A percentile compares a stretch with the other conserved stretches of the same genome.
Evolutionary conservation across 2,113 vertebrate species (phyloP).

Genomic region (Passerina amoena): DNA sequence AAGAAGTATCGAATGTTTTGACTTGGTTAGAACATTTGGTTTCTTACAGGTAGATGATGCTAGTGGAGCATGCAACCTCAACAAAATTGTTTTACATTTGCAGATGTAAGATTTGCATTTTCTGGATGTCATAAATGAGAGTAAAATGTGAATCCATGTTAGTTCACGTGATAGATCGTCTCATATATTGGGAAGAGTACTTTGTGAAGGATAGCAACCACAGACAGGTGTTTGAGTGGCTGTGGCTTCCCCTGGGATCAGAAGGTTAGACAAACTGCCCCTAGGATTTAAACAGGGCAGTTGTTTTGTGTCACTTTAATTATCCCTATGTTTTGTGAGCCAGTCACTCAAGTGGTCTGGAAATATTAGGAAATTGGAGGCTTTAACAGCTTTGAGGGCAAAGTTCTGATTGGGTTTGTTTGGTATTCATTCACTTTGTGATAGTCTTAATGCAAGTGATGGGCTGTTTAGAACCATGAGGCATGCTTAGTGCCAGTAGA

Average conservation of each 20-base stretch:
- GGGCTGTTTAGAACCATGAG: slow-evolving; percentile 58
- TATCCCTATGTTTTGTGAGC: slow-evolving; percentile 73
- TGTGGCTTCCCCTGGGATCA: slow-evolving; percentile 74
- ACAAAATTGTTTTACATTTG: not conserved
- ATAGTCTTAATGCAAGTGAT: slow-evolving; percentile 64
- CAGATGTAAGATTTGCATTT: not conserved
- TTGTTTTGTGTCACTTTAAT: slow-evolving; percentile 78
- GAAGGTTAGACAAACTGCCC: slow-evolving; percentile 85
- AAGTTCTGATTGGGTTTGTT: slow-evolving; percentile 71
- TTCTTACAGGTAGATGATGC: not conserved
- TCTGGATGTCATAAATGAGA: not conserved
- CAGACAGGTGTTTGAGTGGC: slow-evolving; percentile 73
- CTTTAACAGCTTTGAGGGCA: slow-evolving; percentile 58
- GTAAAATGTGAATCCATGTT: not conserved
- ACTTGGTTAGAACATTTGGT: not conserved
- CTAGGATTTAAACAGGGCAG: slow-evolving; percentile 69
- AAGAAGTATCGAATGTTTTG: not conserved
- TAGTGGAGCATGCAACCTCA: not conserved
- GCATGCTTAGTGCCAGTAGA: slow-evolving; percentile 53
- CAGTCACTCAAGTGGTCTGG: slow-evolving; percentile 64
- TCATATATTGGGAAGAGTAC: not conserved
- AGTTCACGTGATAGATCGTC: not conserved
- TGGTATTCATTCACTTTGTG: slow-evolving; percentile 68
- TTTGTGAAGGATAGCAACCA: slow-evolving; percentile 61
- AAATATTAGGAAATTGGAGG: slow-evolving; percentile 58